Evolutionary conservation across 2,888 invertebrate species (phyloP), one percentile per base, ranked within the genome.

Genomic region (Chloroclysta siterata): DNA sequence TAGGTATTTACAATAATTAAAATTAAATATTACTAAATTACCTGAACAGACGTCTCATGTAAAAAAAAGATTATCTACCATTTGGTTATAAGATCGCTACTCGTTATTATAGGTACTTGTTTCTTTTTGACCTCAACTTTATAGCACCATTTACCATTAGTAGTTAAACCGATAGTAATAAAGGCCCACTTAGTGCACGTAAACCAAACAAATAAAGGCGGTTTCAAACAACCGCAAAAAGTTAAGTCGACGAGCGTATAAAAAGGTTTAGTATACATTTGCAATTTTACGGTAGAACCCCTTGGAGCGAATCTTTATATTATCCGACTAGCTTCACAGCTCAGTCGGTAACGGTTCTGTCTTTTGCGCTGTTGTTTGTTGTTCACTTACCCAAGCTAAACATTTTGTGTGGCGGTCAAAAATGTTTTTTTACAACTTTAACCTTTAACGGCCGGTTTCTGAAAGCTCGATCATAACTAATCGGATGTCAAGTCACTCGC

Each of bases 221-320:
- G 44, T 29, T 59, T 44, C 55, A 52, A 69, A 67, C 57, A 51
- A 42, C 66, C 64, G 56, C 66, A 69, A 71, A 69, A 68, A 69
- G 67, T 65, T 61, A 65, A 63, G 64, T 58, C 63, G 57, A 63
- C 56, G 57, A 68, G 65, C 63, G 55, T 53, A 63, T 68, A 60
- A 72, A 69, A 68, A 55, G 65, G 54, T 53, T 65, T 60, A 65
- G 60, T 65, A 54, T 58, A 61, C 61, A 65, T 65, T 65, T 55
- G 54, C 61, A 61, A 58, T 65, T 64, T 64, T 61, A 64, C 55
- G 64, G 55, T 60, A 57, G 22, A 57, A 29, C 58, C 54, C 54
- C 58, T 65, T 56, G 47, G 47, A n/a, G 17, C 17, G 17, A 6
- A 13, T 36, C 1, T 61, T 52, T 41, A 52, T 11, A 29, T 1